These are phyloP conservation scores for Paramisgurnus dabryanus DNA, from an alignment of 2,113 vertebrate species.

Conservation along the genomic window DNA sequence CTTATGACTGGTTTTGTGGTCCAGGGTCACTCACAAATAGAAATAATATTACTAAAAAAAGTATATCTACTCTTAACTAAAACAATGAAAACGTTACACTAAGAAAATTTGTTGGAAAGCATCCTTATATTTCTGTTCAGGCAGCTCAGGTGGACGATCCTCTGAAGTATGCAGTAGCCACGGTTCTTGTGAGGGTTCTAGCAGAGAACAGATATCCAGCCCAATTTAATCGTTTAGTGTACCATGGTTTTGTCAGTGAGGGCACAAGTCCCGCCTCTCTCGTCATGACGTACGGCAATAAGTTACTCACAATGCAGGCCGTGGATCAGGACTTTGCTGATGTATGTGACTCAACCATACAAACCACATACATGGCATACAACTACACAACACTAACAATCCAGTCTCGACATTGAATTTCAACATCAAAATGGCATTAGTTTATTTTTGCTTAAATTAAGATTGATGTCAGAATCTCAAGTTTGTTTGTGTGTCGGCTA, in stretches of 20 bases:
- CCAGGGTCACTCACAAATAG: too few species aligned
- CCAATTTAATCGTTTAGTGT: constrained; percentile 65
- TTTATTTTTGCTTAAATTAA: background rate
- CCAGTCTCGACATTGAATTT: background rate
- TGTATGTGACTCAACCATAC: constrained; percentile 59
- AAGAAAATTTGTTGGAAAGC: background rate
- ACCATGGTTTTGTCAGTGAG: constrained; percentile 72
- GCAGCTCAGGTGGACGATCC: constrained; percentile 77
- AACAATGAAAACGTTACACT: too few species aligned
- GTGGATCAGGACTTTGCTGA: constrained; percentile 75
- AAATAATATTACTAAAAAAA: too few species aligned
- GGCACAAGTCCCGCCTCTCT: constrained; percentile 63
- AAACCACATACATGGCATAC: background rate
- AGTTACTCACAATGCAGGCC: constrained; percentile 68
- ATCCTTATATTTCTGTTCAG: constrained; percentile 55
- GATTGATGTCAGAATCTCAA: background rate
- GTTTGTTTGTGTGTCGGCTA: constrained; percentile 21
- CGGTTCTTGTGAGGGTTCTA: constrained; percentile 70
- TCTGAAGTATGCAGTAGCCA: constrained; percentile 77
- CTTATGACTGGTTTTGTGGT: too few species aligned
- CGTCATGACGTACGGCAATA: constrained; percentile 75
- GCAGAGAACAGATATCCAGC: constrained; percentile 71
- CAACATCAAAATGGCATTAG: background rate
- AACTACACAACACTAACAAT: background rate
- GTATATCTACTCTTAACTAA: too few species aligned